A percentile compares a stretch with the other conserved stretches of the same genome.
Conservation (phyloP, 2,797 vertebrate genomes). For the Bryconaethiops microstoma region DNA sequence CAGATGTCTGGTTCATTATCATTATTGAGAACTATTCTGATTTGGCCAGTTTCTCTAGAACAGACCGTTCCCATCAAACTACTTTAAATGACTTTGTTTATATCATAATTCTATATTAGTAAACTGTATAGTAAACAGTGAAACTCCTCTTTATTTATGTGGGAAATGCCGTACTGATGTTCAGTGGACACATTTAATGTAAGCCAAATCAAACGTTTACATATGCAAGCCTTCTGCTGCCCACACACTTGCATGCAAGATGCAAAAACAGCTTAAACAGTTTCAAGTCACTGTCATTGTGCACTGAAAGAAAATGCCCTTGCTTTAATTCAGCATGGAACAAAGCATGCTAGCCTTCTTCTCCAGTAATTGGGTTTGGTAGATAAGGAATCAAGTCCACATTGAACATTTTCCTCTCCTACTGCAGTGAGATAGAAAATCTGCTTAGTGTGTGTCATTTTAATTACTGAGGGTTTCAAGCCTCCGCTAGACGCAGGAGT, state of each 20-base stretch:
- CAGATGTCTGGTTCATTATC: no score
- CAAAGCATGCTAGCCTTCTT: conserved; percentile 67
- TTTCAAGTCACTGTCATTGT: conserved; percentile 56
- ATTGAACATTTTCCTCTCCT: conserved; percentile 67
- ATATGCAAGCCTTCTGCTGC: conserved; percentile 2
- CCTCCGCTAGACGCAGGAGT: conserved; percentile 45
- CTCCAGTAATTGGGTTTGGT: conserved; percentile 74
- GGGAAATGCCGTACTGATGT: not conserved
- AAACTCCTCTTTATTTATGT: no score
- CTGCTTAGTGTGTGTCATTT: conserved; percentile 73
- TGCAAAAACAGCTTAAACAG: not conserved
- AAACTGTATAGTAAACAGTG: no score
- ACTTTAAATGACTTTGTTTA: no score
- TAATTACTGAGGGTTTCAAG: conserved; percentile 65
- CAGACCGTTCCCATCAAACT: no score
- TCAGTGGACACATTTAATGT: not conserved
- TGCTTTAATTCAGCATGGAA: conserved; percentile 62
- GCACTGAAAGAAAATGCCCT: conserved; percentile 64
- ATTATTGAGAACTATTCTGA: no score
- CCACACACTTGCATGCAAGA: conserved; percentile 6
- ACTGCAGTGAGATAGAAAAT: conserved; percentile 71
- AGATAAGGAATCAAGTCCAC: conserved; percentile 77
- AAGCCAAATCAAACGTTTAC: not conserved
- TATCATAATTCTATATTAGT: no score
- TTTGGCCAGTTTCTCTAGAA: no score